Percentiles rank a stretch among this genome's conserved stretches.
Evolutionary conservation across 2,888 invertebrate species (phyloP).

Genomic region (Drosophila recens): DNA sequence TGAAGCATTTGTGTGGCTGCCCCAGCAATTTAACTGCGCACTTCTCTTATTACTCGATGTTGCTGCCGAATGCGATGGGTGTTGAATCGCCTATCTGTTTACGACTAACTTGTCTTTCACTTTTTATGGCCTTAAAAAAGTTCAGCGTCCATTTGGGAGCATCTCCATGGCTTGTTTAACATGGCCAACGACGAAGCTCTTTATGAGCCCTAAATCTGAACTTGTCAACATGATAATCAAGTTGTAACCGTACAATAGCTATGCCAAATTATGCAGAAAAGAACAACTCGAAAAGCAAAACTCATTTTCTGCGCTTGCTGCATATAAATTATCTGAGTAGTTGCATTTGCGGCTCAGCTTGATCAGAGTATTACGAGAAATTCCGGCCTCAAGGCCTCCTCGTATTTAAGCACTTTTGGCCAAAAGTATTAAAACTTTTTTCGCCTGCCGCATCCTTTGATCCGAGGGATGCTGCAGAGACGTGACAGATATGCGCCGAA

Average conservation of each 20-base stretch:
- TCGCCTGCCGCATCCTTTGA: constrained; percentile 54
- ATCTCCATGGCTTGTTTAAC: constrained; percentile 48
- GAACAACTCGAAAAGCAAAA: constrained; percentile 30
- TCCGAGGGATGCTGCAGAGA: constrained; percentile 31
- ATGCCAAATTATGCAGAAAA: constrained; percentile 17
- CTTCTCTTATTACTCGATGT: constrained; percentile 15
- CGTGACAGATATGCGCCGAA: constrained; percentile 33
- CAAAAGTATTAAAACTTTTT: constrained; percentile 69
- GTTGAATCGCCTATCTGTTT: constrained; percentile 41
- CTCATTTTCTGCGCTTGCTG: constrained; percentile 47
- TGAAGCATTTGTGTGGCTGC: constrained; percentile 39
- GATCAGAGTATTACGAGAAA: constrained; percentile 16
- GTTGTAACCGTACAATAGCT: constrained; percentile 1
- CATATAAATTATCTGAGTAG: constrained; percentile 67
- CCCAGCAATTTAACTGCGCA: constrained; percentile 36
- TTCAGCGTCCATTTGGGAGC: constrained; percentile 25
- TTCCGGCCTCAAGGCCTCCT: neutral
- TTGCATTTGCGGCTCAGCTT: constrained; percentile 28
- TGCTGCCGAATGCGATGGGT: constrained; percentile 19
- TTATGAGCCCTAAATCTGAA: constrained; percentile 33
- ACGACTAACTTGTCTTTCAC: constrained; percentile 24
- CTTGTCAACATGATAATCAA: constrained; percentile 25
- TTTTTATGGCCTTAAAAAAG: constrained; percentile 56
- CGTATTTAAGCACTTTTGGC: constrained; percentile 25
- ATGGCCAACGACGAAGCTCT: constrained; percentile 15